Base-by-base conservation (phyloP, 2,113 vertebrate species). In the Proterorhinus semilunaris region DNA sequence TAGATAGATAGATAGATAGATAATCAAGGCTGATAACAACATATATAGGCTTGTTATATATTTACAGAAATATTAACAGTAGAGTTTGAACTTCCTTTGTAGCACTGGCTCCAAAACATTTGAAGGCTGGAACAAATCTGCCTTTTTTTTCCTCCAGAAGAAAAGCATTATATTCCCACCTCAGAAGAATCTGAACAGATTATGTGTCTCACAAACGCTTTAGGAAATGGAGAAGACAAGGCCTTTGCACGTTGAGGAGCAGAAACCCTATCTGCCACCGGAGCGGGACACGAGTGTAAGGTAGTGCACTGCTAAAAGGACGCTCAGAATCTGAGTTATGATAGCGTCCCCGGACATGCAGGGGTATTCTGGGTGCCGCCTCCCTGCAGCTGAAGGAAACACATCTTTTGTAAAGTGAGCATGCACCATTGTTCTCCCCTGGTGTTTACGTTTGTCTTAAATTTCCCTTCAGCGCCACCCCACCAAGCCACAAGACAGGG, bases 361-460 rank as follows among this genome's bases (percentile, higher is more conserved):
- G 51, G 75, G 76, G 79, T 78, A 74, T 65, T 82, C 66, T 66
- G 71, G 27, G 72, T 78, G 78, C 81, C 66, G 80, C 84, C 79
- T 85, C 82, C 83, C 74, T 49, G 72, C 79, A 73, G 84, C 80
- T 82, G 71, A 62, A 85, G 85, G 82, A 85, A 88, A 88, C 72
- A 74, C 83, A 78, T 80, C 75, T 82, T 86, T 87, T 86, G 81
- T 86, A 62, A 80, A 64, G 71, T 65, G 75, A 85, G 83, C 59
- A 65, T 79, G 72, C 66, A 7, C 74, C 83, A 91, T 90, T 89
- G 88, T 90, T 76, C 83, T 80, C 57, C 57, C 68, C 59, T 52
- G 72, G 84, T 89, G 90, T 89, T 91, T 90, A 88, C 77, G 66
- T 79, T 88, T 78, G 88, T 84, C 81, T 90, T 82, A 50, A 72